A percentile compares a stretch with the other conserved stretches of the same genome.
These are phyloP conservation scores for Drosophila peninsularis DNA, from an alignment of 2,888 invertebrate species.

Conservation along the genomic window DNA sequence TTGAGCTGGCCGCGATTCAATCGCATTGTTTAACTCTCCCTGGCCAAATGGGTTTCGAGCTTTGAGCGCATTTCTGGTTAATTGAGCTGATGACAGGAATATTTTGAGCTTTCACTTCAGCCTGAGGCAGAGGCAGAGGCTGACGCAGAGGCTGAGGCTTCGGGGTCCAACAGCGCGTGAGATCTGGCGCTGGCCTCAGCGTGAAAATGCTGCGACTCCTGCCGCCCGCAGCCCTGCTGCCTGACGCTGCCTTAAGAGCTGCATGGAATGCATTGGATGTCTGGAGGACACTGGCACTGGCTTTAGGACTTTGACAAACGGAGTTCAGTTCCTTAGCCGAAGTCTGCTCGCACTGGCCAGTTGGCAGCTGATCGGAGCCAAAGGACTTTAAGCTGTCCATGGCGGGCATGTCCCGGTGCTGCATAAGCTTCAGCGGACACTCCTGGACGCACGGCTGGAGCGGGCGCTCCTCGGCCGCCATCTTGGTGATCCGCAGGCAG, in stretches of 20 bases:
- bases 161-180: conserved; percentile 25
- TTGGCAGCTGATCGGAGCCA: background rate
- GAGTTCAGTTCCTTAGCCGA: background rate
- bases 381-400: conserved; percentile 3
- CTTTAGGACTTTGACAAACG: background rate
- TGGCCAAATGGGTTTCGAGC: background rate
- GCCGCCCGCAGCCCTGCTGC: background rate
- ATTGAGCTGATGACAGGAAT: background rate
- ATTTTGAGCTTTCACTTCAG: background rate
- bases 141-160: conserved; percentile 12
- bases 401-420: conserved; percentile 26
- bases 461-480: conserved; percentile 54
- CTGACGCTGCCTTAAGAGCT: too few species aligned
- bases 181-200: background rate
- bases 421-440: conserved; percentile 33
- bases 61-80: background rate
- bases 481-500: conserved; percentile 52
- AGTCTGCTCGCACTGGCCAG: background rate
- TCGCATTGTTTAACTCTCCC: conserved; percentile 1
- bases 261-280: too few species aligned
- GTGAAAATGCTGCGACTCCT: background rate
- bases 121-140: background rate
- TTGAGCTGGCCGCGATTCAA: conserved; percentile 18
- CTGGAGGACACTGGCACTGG: too few species aligned
- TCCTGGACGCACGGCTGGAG: conserved; percentile 32